Conservation (phyloP, 2,113 vertebrate species). For the Pseudois nayaur region DNA sequence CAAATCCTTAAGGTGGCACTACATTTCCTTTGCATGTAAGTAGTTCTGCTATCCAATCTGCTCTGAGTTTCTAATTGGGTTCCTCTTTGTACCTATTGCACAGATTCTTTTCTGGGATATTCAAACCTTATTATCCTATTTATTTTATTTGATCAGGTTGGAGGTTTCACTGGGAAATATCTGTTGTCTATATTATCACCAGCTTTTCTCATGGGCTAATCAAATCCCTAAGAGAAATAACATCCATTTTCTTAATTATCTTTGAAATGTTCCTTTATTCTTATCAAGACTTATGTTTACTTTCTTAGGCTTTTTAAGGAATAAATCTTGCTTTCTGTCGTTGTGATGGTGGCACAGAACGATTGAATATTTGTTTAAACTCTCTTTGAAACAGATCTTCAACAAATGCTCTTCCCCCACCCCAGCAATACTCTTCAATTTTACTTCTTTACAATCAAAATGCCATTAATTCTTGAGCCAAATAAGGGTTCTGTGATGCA, state of each 20-base stretch:
- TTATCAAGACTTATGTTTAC: neutral
- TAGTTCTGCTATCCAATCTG: neutral
- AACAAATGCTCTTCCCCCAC: neutral
- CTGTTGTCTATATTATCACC: neutral
- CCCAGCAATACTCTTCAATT: neutral
- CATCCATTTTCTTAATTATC: neutral
- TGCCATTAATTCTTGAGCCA: neutral
- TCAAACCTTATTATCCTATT: neutral
- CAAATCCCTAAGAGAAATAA: neutral
- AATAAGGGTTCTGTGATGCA: neutral
- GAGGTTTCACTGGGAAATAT: neutral
- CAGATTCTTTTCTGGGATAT: neutral
- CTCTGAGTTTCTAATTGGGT: neutral
- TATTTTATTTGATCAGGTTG: neutral
- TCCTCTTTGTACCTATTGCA: neutral
- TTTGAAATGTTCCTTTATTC: neutral
- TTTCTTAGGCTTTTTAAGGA: neutral
- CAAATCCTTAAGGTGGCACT: neutral
- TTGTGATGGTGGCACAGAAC: neutral
- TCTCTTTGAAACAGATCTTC: neutral
- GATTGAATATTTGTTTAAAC: neutral
- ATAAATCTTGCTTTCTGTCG: neutral
- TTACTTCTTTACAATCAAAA: neutral
- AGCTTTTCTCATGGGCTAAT: neutral
- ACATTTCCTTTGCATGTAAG: neutral